These are phyloP conservation scores for Echinarachnius parma DNA, from an alignment of 53 echinoderm and acorn worm species.

Conservation along the genomic window DNA sequence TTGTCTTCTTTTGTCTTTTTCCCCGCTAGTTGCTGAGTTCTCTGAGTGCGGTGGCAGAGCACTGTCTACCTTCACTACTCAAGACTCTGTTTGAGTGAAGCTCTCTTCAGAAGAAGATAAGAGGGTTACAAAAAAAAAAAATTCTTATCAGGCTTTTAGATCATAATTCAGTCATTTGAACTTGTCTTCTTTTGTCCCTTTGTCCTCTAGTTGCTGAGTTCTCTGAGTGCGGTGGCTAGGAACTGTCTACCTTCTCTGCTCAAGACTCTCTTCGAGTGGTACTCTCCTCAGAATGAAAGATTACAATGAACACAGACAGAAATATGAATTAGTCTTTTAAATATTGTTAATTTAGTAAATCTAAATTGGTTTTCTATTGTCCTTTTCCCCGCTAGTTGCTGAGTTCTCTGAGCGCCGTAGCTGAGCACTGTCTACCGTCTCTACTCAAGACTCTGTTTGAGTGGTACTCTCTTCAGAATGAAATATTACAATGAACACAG, in stretches of 20 bases:
- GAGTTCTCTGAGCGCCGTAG: constrained; percentile 89
- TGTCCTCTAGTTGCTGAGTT: constrained; percentile 34
- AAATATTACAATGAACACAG: too few relatives aligned
- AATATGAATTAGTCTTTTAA: too few relatives aligned
- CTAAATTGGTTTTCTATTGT: too few relatives aligned
- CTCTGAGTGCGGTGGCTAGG: constrained; percentile 67
- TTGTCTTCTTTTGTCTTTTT: too few relatives aligned
- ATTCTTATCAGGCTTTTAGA: too few relatives aligned
- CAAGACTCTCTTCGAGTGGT: constrained; percentile 57
- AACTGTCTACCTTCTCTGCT: constrained; percentile 68
- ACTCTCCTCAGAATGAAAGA: neutral
- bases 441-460: constrained; percentile 85
- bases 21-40: constrained; percentile 74
- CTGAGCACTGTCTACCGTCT: constrained; percentile 89
- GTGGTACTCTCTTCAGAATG: constrained; percentile 88
- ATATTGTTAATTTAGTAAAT: too few relatives aligned
- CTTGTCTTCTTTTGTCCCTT: neutral
- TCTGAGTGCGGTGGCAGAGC: constrained; percentile 89
- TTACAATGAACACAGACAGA: constrained; percentile 47
- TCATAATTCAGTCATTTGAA: too few relatives aligned
- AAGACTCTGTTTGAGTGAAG: constrained; percentile 92
- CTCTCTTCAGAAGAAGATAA: constrained; percentile 80
- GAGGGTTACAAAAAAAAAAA: too few relatives aligned
- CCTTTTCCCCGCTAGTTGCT: constrained; percentile 62
- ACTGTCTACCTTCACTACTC: constrained; percentile 81